Evolutionary conservation across 2,888 invertebrate species (phyloP), one percentile per base, ranked within the genome.

Genomic region (Lycaena phlaeas): DNA sequence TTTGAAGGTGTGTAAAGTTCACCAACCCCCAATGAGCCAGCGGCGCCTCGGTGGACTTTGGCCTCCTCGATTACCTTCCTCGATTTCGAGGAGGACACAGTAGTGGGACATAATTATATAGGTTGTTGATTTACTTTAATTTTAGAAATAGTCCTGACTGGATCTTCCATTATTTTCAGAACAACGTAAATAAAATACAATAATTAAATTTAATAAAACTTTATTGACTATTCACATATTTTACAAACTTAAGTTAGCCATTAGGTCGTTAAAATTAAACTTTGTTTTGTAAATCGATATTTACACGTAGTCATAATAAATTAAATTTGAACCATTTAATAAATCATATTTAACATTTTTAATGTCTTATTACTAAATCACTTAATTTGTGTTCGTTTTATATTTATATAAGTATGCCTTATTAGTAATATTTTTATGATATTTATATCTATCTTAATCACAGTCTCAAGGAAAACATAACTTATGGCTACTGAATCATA

Each of bases 381-480:
- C 22, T 22, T 22, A 22, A 7, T 22, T 22, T 22, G 22, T 22
- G 22, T 22, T 22, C 9, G 22, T 22, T 22, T 5, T 9, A 12
- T 29, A 28, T 46, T 50, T 55, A 54, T 6, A 49, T n/a, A n/a
- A n/a, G n/a, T n/a, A n/a, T n/a, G n/a, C 52, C 54, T 55, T 41
- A 53, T 55, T 50, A 53, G 52, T 48, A 51, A 42, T 18, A 42
- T 46, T 37, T 40, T 38, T 25, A 22, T 25, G 26, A 27, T 31
- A 29, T 29, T 22, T 29, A 48, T 58, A 52, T 54, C 63, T 73
- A 75, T 59, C 56, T 68, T 68, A 68, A 67, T 78, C 78, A 81
- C 79, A 81, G 79, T 81, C 75, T 79, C 70, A 59, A 69, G 65
- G 57, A 69, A 69, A 39, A 22, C 22, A 72, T 74, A 70, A 74